Base-by-base conservation (phyloP, 2,113 vertebrate species). In the Cavia aperea region DNA sequence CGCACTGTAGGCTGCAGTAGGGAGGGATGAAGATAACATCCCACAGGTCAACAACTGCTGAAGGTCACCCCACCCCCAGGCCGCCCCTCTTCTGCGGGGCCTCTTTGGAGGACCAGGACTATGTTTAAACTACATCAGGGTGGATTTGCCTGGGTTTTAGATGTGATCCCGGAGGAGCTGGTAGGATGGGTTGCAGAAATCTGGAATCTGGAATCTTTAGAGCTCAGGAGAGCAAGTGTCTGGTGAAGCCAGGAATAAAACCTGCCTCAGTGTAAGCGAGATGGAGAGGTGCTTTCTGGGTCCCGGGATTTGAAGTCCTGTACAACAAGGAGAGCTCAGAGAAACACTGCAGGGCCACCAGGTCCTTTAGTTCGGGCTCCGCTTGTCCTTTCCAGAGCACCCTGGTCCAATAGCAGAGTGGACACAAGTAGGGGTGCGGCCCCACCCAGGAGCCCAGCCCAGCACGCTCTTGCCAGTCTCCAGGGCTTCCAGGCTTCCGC, bases 271-370 rank as follows among this genome's bases (percentile, higher is more conserved):
- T 70, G 8, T 13, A 49, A 65, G 81, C 88, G 73, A 51, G 56
- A 18, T 0, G 0, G 6, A 16, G 31, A 18, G 51, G 36, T 7
- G n/a, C 13, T 82, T 56, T 31, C 78, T 19, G 43, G 26, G 39
- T 9, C 33, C 63, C 26, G 68, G 88, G 36, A 23, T 68, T n/a
- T 1, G 1, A 73, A 88, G 26, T 46, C 56, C 19, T 0, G 1
- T 43, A 12, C 2, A 19, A 60, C 0, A 2, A 23, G 73, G 33
- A 78, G 56, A 49, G n/a, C 24, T 60, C 6, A 7, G 75, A 0
- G 31, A 0, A 33, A 54, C 11, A 0, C 33, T 15, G 1, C 1
- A 36, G 16, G 29, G 36, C 29, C 9, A 19, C 5, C 9, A 19
- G 68, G 13, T 43, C 15, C 62, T 82, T 21, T 18, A 10, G 10